A percentile compares a stretch with the other conserved stretches of the same genome.
Evolutionary conservation across 2,888 invertebrate genomes (phyloP).

Genomic region (Drosophila hawaiiensis): DNA sequence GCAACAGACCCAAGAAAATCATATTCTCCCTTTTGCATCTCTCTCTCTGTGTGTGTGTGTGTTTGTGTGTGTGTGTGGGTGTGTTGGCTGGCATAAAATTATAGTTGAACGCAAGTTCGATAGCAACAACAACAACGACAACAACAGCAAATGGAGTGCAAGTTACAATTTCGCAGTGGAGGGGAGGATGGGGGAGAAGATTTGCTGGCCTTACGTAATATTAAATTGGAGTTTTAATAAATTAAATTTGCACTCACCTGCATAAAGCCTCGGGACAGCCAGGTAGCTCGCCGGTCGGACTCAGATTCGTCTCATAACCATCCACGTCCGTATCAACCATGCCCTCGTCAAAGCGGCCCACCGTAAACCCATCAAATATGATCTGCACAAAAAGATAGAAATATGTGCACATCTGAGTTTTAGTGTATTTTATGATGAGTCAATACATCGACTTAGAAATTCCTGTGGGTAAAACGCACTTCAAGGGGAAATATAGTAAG

Average conservation of each 20-base stretch:
- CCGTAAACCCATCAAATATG: constrained; percentile 94
- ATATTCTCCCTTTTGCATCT: background rate
- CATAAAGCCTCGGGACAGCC: constrained; percentile 95
- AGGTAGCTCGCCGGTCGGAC: constrained; percentile 87
- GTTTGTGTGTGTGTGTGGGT: constrained; percentile 12
- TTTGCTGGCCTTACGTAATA: constrained; percentile 57
- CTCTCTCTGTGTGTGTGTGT: constrained; percentile 4
- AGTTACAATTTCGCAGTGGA: constrained; percentile 43
- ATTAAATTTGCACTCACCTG: constrained; percentile 87
- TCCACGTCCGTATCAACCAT: constrained; percentile 85
- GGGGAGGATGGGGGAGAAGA: background rate
- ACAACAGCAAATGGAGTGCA: constrained; percentile 71
- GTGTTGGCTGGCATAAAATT: constrained; percentile 61
- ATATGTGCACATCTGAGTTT: constrained; percentile 10
- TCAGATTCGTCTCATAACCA: constrained; percentile 85
- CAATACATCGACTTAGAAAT: background rate
- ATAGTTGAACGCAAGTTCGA: constrained; percentile 53
- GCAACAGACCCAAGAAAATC: constrained; percentile 10
- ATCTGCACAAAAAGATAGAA: constrained; percentile 86
- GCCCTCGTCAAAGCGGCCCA: constrained; percentile 92
- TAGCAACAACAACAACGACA: constrained; percentile 15
- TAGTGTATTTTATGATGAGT: background rate
- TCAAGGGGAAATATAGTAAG: background rate
- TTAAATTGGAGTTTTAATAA: constrained; percentile 69
- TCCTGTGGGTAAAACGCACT: background rate